Conservation (phyloP, 2,888 invertebrate species). For the Epinotia brunnichana region DNA sequence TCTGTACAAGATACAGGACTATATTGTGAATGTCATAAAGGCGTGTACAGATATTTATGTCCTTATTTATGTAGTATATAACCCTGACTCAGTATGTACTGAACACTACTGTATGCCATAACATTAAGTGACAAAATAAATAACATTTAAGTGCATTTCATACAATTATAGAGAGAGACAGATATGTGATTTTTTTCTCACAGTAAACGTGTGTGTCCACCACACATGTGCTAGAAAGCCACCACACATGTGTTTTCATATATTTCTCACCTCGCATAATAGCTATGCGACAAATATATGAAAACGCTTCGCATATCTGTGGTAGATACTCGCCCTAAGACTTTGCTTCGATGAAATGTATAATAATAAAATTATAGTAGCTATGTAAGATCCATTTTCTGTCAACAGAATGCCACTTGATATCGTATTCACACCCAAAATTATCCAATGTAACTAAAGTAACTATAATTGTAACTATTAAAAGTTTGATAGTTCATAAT, state of each 20-base stretch:
- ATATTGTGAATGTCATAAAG: too few species aligned
- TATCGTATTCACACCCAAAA: slow-evolving; percentile 27
- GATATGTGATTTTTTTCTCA: slow-evolving; percentile 7
- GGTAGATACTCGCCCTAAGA: too few species aligned
- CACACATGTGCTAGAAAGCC: too few species aligned
- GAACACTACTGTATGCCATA: slow-evolving; percentile 1
- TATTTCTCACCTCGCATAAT: too few species aligned
- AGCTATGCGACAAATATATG: too few species aligned
- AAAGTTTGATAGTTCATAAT: slow-evolving; percentile 43
- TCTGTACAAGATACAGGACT: too few species aligned
- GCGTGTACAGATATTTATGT: too few species aligned
- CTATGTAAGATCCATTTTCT: not conserved
- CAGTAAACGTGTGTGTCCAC: not conserved
- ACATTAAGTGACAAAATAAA: not conserved
- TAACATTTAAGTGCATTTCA: slow-evolving; percentile 15
- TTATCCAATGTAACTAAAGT: slow-evolving; percentile 26
- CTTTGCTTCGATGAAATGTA: not conserved
- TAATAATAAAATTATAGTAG: not conserved
- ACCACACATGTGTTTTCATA: too few species aligned
- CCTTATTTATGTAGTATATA: too few species aligned
- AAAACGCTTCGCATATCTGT: too few species aligned
- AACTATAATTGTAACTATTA: slow-evolving; percentile 9
- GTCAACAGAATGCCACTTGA: slow-evolving; percentile 18
- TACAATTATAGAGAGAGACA: slow-evolving; percentile 16
- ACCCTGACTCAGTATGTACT: too few species aligned